phyloP scores from a whole-genome alignment of 2,797 vertebrate species.

The Adrianichthys oophorus region DNA sequence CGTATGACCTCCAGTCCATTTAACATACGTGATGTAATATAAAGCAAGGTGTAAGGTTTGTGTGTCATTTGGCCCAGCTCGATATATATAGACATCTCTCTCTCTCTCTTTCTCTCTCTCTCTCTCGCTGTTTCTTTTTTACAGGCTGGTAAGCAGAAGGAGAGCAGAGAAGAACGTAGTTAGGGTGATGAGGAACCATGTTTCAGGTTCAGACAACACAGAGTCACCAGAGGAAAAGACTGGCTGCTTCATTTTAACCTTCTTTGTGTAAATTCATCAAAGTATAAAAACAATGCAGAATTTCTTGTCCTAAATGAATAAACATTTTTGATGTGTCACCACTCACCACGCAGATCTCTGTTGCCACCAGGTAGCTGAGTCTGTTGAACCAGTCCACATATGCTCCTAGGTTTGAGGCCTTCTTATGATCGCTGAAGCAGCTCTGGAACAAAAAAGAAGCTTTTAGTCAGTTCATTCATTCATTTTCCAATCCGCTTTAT shows the following conservation, averaged over 20 bases:
- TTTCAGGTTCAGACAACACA: background rate
- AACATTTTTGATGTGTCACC: background rate
- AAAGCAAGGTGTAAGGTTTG: too few species aligned
- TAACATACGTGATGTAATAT: too few species aligned
- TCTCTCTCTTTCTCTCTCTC: too few species aligned
- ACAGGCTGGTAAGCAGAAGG: conserved; percentile 75
- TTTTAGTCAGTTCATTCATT: background rate
- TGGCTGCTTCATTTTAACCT: too few species aligned
- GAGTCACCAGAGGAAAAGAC: background rate
- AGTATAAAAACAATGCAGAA: too few species aligned
- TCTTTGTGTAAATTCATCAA: too few species aligned
- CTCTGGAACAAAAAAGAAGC: conserved; percentile 67
- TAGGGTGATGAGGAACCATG: background rate
- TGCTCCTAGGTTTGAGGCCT: conserved; percentile 87
- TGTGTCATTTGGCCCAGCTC: too few species aligned
- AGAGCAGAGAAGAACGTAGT: background rate
- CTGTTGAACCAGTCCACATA: conserved; percentile 98
- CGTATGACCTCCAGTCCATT: too few species aligned
- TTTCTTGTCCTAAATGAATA: background rate
- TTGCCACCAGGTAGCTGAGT: conserved; percentile 93
- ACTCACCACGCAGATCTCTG: conserved; percentile 94
- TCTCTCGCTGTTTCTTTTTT: conserved; percentile 94
- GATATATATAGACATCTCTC: too few species aligned
- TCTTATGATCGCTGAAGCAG: conserved; percentile 86
- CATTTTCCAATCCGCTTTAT: too few species aligned